Conservation (phyloP, 2,113 vertebrate genomes). For the Gymnocephalus cernua region DNA sequence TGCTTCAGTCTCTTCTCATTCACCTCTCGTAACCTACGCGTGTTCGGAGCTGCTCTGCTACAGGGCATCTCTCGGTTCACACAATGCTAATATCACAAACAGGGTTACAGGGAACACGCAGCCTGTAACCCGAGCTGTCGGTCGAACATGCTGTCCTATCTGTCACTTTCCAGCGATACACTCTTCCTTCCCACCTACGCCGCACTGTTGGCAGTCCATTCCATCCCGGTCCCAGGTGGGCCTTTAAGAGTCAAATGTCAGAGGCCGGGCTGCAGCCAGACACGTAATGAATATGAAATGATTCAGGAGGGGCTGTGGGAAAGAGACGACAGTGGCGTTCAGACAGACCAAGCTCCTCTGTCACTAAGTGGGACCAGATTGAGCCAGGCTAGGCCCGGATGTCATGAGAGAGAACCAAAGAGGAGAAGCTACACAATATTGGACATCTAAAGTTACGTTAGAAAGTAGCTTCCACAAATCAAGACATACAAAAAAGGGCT, state of each 20-base stretch:
- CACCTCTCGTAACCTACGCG: conserved; percentile 43
- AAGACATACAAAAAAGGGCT: conserved; percentile 34
- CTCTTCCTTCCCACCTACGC: conserved; percentile 68
- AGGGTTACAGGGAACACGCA: conserved; percentile 56
- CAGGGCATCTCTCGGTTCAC: conserved; percentile 51
- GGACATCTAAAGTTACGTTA: conserved; percentile 62
- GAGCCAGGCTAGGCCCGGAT: conserved; percentile 39
- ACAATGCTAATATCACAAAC: conserved; percentile 64
- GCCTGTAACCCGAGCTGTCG: conserved; percentile 66
- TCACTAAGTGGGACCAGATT: conserved; percentile 51
- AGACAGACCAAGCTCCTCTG: conserved; percentile 42
- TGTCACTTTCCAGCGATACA: conserved; percentile 61
- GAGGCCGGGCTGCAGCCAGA: conserved; percentile 68
- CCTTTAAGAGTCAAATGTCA: conserved; percentile 81
- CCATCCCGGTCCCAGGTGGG: conserved; percentile 78
- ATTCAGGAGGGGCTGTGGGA: conserved; percentile 73
- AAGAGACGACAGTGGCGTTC: conserved; percentile 46
- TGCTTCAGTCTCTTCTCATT: conserved; percentile 36
- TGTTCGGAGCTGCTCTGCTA: conserved; percentile 48
- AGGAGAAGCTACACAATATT: conserved; percentile 53
- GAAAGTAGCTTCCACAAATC: conserved; percentile 62
- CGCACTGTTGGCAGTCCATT: conserved; percentile 69
- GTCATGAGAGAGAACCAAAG: conserved; percentile 1
- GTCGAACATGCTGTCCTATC: conserved; percentile 66
- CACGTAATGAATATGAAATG: conserved; percentile 80